Base-by-base conservation (phyloP, 1,140 invertebrate species). In the Phymastichus coffea region DNA sequence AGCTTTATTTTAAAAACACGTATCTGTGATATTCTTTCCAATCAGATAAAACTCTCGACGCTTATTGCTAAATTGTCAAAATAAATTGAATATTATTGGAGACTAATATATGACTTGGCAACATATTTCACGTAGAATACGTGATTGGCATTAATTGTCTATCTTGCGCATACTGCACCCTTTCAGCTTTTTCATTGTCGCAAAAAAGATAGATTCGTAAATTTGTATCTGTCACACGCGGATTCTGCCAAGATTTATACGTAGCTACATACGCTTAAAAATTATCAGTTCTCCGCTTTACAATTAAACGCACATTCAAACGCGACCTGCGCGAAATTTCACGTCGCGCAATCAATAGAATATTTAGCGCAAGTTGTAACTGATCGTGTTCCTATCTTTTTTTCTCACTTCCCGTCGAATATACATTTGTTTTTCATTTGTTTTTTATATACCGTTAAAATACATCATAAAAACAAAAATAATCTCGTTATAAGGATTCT, bases 191-290 rank as follows among this genome's bases (percentile, higher is more conserved):
- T n/a, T n/a, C n/a, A n/a, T n/a, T n/a, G n/a, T n/a, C n/a, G n/a
- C n/a, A n/a, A n/a, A n/a, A n/a, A n/a, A n/a, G n/a, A n/a, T n/a
- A n/a, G n/a, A n/a, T n/a, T n/a, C n/a, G n/a, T n/a, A n/a, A n/a
- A n/a, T n/a, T n/a, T n/a, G n/a, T n/a, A n/a, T n/a, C n/a, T n/a
- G n/a, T n/a, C n/a, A n/a, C n/a, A n/a, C n/a, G n/a, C n/a, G n/a
- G n/a, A n/a, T n/a, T n/a, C n/a, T n/a, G n/a, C n/a, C n/a, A n/a
- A n/a, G n/a, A 12, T 51, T 57, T 40, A 41, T 46, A 9, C 33
- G 51, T 49, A 8, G 51, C 63, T 60, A 57, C 10, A 22, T 52
- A 35, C 35, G 26, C 33, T 56, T 64, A 57, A 66, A 53, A 66
- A 40, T 57, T 65, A 38, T 2, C 26, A 19, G 3, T 41, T n/a